Evolutionary conservation across 2,113 vertebrate genomes (phyloP).

Genomic region (Larimichthys polyactis): DNA sequence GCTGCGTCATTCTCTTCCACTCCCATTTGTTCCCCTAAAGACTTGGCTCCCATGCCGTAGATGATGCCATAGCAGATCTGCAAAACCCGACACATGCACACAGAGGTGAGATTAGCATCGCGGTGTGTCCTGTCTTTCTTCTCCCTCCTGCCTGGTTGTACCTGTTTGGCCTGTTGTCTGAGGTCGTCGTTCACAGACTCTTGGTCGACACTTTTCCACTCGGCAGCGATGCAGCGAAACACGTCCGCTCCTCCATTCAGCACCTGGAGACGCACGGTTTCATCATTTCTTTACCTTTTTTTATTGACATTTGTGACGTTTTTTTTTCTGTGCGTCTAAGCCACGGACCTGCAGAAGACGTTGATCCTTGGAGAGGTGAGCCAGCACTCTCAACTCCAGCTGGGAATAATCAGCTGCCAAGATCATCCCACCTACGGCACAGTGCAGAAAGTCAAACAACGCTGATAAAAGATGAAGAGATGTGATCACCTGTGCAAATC

Average conservation of each 20-base stretch:
- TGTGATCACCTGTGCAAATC: not conserved
- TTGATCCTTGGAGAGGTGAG: slow-evolving; percentile 90
- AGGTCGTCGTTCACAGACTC: slow-evolving; percentile 87
- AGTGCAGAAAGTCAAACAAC: not conserved
- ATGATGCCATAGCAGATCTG: slow-evolving; percentile 99
- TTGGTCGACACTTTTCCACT: slow-evolving; percentile 92
- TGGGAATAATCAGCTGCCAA: slow-evolving; percentile 97
- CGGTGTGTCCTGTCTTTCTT: not conserved
- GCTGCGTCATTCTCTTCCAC: slow-evolving; percentile 92
- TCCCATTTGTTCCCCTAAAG: slow-evolving; percentile 96
- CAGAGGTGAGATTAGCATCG: not conserved
- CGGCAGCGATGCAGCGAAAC: slow-evolving; percentile 94
- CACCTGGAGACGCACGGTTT: slow-evolving; percentile 73
- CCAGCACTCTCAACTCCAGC: slow-evolving; percentile 94
- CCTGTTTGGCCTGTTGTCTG: slow-evolving; percentile 98
- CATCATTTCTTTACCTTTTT: not conserved
- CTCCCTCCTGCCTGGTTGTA: slow-evolving; percentile 52
- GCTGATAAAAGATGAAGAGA: not conserved
- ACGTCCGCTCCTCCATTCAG: slow-evolving; percentile 91
- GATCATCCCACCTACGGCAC: slow-evolving; percentile 89
- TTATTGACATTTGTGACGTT: not conserved
- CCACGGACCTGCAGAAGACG: slow-evolving; percentile 85
- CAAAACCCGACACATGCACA: slow-evolving; percentile 11
- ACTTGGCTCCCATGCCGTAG: slow-evolving; percentile 97
- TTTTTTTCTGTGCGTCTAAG: not conserved